Base-by-base conservation (phyloP, 2,113 vertebrate genomes). In the Cyprinodon tularosa region DNA sequence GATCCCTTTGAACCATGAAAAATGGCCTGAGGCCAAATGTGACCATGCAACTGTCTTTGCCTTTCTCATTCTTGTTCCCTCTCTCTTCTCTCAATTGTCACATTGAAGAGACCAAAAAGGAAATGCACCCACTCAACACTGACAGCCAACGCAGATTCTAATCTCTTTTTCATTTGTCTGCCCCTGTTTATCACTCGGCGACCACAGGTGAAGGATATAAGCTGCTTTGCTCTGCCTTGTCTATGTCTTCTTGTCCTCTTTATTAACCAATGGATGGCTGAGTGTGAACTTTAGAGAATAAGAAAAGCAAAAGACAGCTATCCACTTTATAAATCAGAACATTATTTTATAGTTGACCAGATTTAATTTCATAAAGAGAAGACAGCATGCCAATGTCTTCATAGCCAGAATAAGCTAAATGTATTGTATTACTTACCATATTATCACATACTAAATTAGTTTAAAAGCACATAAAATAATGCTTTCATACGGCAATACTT, bases 1-100 rank as follows among this genome's bases (percentile, higher is more conserved):
- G 77, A 66, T 63, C 67, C 67, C 81, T 88, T 92, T 91, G 86
- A 89, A 90, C 84, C 78, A 79, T 65, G 71, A 62, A 77, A 86
- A 86, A 81, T 57, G 69, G 17, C 87, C 80, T 9, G n/a, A 48
- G 74, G 83, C 68, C 20, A 0, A 78, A 39, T 72, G 71, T 48
- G 76, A 44, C 82, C 77, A 38, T 81, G 45, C 53, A 20, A 44
- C 62, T 69, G 53, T 61, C 57, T 64, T 64, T 44, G 17, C 53
- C 76, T 80, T 45, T 63, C 42, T 70, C 68, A 14, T 68, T 81
- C 42, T 36, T 50, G 67, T 68, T 57, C 62, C 61, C 53, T 75
- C 77, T 82, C 48, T 80, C 70, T 76, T 77, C 44, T 75, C 50
- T 53, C 17, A 4, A 67, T 62, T 86, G 80, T 82, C 86, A 76